Conservation (phyloP, 2,888 invertebrate genomes). For the Drosophila helvetica region DNA sequence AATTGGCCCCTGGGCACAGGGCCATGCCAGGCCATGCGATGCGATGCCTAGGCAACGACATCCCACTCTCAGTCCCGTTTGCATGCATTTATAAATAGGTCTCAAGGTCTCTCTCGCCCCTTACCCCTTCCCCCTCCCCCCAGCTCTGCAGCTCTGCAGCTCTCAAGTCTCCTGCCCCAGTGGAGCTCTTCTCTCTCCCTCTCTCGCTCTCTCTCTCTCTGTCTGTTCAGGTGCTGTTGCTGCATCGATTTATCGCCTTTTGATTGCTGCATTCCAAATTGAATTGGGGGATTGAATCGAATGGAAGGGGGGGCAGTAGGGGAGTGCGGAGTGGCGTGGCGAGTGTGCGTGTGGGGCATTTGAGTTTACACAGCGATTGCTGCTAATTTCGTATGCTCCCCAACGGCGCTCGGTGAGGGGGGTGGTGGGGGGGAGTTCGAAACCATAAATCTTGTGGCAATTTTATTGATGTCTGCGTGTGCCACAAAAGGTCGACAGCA, state of each 20-base stretch:
- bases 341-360: conserved; percentile 27
- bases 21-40: background rate
- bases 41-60: conserved; percentile 37
- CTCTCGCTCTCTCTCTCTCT: background rate
- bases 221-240: conserved; percentile 5
- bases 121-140: background rate
- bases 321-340: background rate
- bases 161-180: conserved; percentile 2
- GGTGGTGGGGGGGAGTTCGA: conserved; percentile 24
- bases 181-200: background rate
- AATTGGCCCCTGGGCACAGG: conserved; percentile 32
- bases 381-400: conserved; percentile 65
- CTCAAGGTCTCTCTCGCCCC: conserved; percentile 62
- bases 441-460: conserved; percentile 68
- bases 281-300: conserved; percentile 44
- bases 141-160: conserved; percentile 2
- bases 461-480: conserved; percentile 59
- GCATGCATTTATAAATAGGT: conserved; percentile 65
- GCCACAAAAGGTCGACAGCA: conserved; percentile 34
- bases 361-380: conserved; percentile 40
- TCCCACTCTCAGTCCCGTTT: conserved; percentile 52
- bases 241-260: conserved; percentile 68
- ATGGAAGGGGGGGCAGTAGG: background rate
- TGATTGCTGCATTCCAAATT: conserved; percentile 64
- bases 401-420: conserved; percentile 4